Conservation (phyloP, 1,140 invertebrate genomes). For the Probaryconus sp. region DNA sequence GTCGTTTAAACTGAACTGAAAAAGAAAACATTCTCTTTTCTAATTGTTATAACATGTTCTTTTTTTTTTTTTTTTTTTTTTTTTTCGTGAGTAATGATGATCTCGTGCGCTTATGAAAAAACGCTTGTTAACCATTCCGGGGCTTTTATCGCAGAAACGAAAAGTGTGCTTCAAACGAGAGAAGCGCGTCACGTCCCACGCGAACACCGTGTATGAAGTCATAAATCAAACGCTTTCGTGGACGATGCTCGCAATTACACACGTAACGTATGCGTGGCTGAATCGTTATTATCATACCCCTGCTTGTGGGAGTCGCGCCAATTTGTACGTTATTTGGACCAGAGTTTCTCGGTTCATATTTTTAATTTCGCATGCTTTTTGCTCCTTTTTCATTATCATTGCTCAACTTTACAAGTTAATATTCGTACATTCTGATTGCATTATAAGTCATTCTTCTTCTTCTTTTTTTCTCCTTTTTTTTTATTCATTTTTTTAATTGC, state of each 20-base stretch:
- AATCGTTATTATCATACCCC: constrained; percentile 71
- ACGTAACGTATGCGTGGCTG: constrained; percentile 70
- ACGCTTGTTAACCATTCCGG: constrained; percentile 51
- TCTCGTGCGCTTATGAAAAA: constrained; percentile 59
- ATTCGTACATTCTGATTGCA: background rate
- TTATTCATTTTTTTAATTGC: too few species aligned
- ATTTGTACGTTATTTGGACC: constrained; percentile 74
- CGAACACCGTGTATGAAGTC: constrained; percentile 72
- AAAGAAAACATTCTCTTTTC: too few species aligned
- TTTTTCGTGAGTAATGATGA: too few species aligned
- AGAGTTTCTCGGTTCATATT: constrained; percentile 23
- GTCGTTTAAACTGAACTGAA: too few species aligned
- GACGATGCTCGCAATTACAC: constrained; percentile 76
- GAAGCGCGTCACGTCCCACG: constrained; percentile 64
- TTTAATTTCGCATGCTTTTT: constrained; percentile 4
- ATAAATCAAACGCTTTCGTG: constrained; percentile 76
- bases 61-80: too few species aligned
- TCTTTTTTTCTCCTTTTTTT: too few species aligned
- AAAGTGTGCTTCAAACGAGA: constrained; percentile 47
- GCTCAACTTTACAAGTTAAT: constrained; percentile 15
- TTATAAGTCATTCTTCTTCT: too few species aligned
- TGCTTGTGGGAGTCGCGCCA: constrained; percentile 74
- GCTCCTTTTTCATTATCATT: background rate
- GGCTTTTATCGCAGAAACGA: constrained; percentile 58
- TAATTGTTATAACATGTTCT: too few species aligned